Evolutionary conservation across 1,140 invertebrate genomes (phyloP), one percentile per base, ranked within the genome.

Genomic region (Eurosta solidaginis): DNA sequence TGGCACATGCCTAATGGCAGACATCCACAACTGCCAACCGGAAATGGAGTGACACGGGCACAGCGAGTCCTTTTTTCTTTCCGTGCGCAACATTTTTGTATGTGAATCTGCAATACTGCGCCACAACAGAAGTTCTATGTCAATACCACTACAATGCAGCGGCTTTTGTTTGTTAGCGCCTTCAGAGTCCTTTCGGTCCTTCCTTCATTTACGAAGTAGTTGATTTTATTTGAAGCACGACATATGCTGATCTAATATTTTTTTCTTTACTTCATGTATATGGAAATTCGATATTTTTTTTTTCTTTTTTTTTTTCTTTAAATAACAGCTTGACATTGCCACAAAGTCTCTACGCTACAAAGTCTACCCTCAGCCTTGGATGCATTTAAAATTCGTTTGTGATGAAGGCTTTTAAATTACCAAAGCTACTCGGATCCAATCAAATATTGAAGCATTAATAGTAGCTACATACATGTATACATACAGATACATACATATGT

Each of bases 31-130:
- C 17, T 22, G 59, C n/a, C 59, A 76, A 76, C 73, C 78, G 78
- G 78, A 78, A 78, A 63, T 75, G 68, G 49, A 78, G 76, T 78
- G 78, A 78, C 78, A 78, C 78, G 78, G 76, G 78, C 40, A 52
- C 52, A 47, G 27, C 44, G 40, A 45, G 59, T 36, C 33, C 59
- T 68, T 68, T 52, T 52, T 42, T 68, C 33, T n/a, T 10, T 20
- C 59, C 33, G 33, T 29, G 54, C 29, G 27, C 3, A n/a, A n/a
- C 6, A 52, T 20, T n/a, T 52, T 20, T 9, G 10, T 33, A 20
- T 10, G 29, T 40, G 9, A 20, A n/a, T 36, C 59, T 63, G 59
- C 29, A 63, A 63, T 63, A 29, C 20, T 33, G 33, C 49, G 29
- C 75, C 29, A 40, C 29, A n/a, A n/a, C n/a, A 36, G 6, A 76